Base-by-base conservation (phyloP, 2,888 invertebrate species). In the Eremobia ochroleuca region DNA sequence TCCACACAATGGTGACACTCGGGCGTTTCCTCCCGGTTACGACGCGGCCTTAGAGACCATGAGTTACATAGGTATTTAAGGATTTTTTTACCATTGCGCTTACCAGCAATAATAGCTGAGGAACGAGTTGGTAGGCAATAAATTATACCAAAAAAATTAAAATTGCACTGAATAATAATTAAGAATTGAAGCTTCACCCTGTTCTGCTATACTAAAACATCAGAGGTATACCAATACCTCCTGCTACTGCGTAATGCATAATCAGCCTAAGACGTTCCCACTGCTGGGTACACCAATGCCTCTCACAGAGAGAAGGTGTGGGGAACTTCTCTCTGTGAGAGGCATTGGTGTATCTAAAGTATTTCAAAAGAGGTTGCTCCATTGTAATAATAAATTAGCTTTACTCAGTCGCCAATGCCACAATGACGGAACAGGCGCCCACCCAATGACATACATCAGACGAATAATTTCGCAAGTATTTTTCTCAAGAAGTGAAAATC, bases 401-500 rank as follows among this genome's bases (percentile, higher is more conserved):
- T 28, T 4, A 77, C 18, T 28, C 18, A 43, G 0, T 52, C 46
- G 3, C n/a, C 15, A 58, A 31, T 28, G 4, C 49, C 28, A 49
- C 49, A n/a, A n/a, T 25, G 37, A 58, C 8, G 49, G 9, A 66
- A 0, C 61, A 68, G 67, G 52, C 58, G 71, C 34, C 72, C 34
- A 55, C 55, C 46, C 6, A 49, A 49, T 49, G 49, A 73, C 84
- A 69, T 18, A 84, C 66, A 70, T 34, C 15, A 31, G 11, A 52
- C 52, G 66, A 52, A 71, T 80, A 59, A 69, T 61, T 61, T 66
- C 25, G 31, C 59, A 59, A 69, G 81, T 55, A 61, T 75, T 85
- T 79, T 82, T 85, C 85, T 46, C 64, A 55, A 64, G 85, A 82
- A 82, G 81, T 81, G 81, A 85, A 82, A 85, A 85, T 80, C 85